phyloP scores from a whole-genome alignment of 2,888 invertebrate species.

The Tenthredo scrophulariae region DNA sequence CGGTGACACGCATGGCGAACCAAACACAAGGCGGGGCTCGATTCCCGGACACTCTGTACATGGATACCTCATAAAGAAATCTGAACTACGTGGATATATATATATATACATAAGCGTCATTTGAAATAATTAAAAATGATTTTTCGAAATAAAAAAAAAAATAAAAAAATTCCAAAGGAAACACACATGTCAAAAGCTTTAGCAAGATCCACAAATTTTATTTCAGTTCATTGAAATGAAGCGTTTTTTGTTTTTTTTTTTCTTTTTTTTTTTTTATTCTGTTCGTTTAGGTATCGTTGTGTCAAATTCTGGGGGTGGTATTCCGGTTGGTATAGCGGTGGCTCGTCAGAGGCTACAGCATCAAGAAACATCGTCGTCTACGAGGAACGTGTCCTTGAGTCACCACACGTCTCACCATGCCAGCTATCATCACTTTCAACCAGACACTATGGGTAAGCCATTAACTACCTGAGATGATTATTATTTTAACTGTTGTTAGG shows the following conservation, averaged over 20 bases:
- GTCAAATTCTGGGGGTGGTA: slow-evolving; percentile 76
- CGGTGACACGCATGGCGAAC: slow-evolving; percentile 75
- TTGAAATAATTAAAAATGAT: slow-evolving; percentile 7
- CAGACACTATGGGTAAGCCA: slow-evolving; percentile 73
- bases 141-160: neutral
- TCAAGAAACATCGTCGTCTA: slow-evolving; percentile 81
- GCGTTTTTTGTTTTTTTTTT: neutral
- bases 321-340: slow-evolving; percentile 92
- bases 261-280: neutral
- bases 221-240: neutral
- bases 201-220: neutral
- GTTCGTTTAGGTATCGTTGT: slow-evolving; percentile 70
- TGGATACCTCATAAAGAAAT: neutral
- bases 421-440: slow-evolving; percentile 75
- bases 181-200: too few relatives aligned
- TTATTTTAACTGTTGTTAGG: slow-evolving; percentile 18
- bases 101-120: neutral
- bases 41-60: slow-evolving; percentile 48
- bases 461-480: slow-evolving; percentile 29
- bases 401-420: slow-evolving; percentile 75
- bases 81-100: slow-evolving; percentile 17
- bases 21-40: slow-evolving; percentile 75
- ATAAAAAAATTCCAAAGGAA: neutral
- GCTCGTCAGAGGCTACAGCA: slow-evolving; percentile 88
- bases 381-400: slow-evolving; percentile 75